Conservation (phyloP, 2,113 vertebrate genomes). For the Mirza zaza region DNA sequence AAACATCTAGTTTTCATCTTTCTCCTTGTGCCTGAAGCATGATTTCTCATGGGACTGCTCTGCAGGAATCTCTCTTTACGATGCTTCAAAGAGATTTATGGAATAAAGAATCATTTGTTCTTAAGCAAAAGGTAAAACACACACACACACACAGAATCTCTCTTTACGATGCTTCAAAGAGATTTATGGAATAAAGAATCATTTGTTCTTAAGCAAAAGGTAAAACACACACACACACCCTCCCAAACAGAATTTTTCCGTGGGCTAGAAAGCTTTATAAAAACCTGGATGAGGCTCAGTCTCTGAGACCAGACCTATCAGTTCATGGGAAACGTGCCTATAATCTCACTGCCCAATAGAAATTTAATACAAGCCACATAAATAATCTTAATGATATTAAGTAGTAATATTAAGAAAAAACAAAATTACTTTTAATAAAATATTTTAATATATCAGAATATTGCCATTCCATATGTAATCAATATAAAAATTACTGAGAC, state of each 20-base stretch:
- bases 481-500: not conserved
- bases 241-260: not conserved
- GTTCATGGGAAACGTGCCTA: not conserved
- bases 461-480: not conserved
- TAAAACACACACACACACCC: not conserved
- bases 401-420: too few relatives aligned
- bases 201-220: not conserved
- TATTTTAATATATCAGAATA: not conserved
- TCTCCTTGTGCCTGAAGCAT: not conserved
- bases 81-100: not conserved
- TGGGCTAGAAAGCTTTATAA: not conserved
- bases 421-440: constrained; percentile 17
- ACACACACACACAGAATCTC: not conserved
- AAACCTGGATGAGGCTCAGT: constrained; percentile 3
- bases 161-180: not conserved
- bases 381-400: not conserved
- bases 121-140: not conserved
- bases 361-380: not conserved
- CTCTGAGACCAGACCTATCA: not conserved
- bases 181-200: not conserved
- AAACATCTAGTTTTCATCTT: constrained; percentile 10
- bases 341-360: not conserved
- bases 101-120: not conserved
- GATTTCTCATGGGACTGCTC: not conserved
- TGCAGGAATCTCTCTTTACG: not conserved